These are phyloP conservation scores for Collichthys lucidus DNA, from an alignment of 2,113 vertebrate genomes.

Conservation along the genomic window DNA sequence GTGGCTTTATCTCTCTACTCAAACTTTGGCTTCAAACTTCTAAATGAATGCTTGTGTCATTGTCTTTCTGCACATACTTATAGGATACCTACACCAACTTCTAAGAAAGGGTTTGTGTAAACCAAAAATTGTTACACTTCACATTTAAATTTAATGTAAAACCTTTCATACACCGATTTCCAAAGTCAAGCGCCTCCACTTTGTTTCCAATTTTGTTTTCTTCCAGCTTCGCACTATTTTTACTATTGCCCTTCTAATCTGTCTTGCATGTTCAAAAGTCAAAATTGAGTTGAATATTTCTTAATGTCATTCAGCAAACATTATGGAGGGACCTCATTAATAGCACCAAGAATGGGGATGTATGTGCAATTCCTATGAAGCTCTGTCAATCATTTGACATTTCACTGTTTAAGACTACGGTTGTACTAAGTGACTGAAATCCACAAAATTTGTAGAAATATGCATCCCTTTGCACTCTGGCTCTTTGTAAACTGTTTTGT, in stretches of 20 bases:
- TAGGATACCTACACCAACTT: constrained; percentile 46
- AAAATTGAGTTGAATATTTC: constrained; percentile 65
- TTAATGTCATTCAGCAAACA: constrained; percentile 66
- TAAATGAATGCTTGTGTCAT: constrained; percentile 62
- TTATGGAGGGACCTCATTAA: constrained; percentile 58
- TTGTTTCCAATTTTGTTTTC: constrained; percentile 61
- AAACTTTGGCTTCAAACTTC: constrained; percentile 50
- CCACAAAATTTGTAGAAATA: constrained; percentile 81
- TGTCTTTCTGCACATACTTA: constrained; percentile 57
- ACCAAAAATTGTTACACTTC: constrained; percentile 65
- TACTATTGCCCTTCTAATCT: constrained; percentile 66
- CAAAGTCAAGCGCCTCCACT: constrained; percentile 61
- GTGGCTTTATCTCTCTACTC: constrained; percentile 33
- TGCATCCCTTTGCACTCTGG: constrained; percentile 84
- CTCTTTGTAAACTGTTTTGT: constrained; percentile 82
- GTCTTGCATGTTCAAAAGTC: constrained; percentile 81
- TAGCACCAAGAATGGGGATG: constrained; percentile 46
- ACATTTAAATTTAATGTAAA: constrained; percentile 57
- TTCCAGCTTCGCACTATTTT: constrained; percentile 70
- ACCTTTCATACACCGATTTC: constrained; percentile 46
- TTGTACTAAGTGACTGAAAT: constrained; percentile 76
- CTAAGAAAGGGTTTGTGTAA: constrained; percentile 58
- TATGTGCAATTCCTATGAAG: constrained; percentile 57
- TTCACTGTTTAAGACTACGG: constrained; percentile 75
- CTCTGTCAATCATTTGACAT: constrained; percentile 73